phyloP scores from a whole-genome alignment of 2,888 invertebrate genomes.

The Bombylius discolor region DNA sequence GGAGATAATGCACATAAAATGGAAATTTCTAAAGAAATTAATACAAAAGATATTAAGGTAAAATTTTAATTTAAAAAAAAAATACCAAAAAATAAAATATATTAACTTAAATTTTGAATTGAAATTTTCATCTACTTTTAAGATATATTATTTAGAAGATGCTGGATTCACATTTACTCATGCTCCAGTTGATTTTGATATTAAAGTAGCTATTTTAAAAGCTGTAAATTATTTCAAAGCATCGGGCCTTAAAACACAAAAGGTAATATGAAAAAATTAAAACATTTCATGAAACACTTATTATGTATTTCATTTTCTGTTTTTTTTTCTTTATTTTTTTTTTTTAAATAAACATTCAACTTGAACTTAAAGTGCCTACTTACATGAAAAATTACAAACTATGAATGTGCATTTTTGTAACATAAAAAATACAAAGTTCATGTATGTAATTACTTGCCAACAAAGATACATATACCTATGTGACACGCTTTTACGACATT shows the following conservation, averaged over 20 bases:
- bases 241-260: conserved; percentile 18
- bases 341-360: too few species aligned
- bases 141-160: conserved; percentile 8
- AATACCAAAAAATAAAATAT: neutral
- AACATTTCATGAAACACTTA: too few species aligned
- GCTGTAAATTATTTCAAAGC: conserved; percentile 26
- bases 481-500: too few species aligned
- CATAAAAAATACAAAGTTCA: too few species aligned
- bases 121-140: neutral
- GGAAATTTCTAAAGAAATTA: conserved; percentile 41
- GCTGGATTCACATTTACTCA: conserved; percentile 20
- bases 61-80: neutral
- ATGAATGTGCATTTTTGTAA: too few species aligned
- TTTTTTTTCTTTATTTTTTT: too few species aligned
- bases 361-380: too few species aligned
- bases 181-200: conserved; percentile 21
- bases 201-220: conserved; percentile 22
- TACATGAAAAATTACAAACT: too few species aligned
- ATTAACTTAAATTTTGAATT: conserved; percentile 22
- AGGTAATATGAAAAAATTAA: neutral
- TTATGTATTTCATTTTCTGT: too few species aligned
- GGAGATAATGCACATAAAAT: conserved; percentile 37
- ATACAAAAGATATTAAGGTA: conserved; percentile 38
- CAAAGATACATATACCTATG: too few species aligned
- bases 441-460: too few species aligned